Evolutionary conservation across 2,113 vertebrate species (phyloP).

Genomic region (Solenodon paradoxus): DNA sequence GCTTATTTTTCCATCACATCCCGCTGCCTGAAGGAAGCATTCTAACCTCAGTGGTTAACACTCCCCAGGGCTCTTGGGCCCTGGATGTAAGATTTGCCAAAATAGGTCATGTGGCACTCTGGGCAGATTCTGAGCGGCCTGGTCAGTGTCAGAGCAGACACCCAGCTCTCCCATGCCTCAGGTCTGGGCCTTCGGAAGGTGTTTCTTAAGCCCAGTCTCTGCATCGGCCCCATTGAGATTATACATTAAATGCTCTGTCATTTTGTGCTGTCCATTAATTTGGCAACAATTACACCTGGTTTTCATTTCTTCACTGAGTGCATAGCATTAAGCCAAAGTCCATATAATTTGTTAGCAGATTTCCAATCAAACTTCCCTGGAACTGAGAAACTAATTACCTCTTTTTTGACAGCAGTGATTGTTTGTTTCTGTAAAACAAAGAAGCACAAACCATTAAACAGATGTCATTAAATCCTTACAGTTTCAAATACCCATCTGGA

Average conservation of each 20-base stretch:
- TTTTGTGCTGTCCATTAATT: background rate
- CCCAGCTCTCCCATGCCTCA: background rate
- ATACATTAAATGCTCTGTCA: background rate
- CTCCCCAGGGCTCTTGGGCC: background rate
- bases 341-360: background rate
- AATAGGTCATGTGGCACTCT: background rate
- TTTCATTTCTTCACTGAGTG: background rate
- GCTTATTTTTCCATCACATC: background rate
- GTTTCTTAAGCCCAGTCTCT: background rate
- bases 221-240: background rate
- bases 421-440: constrained; percentile 89
- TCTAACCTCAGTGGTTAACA: background rate
- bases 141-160: background rate
- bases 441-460: constrained; percentile 54
- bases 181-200: background rate
- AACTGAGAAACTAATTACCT: constrained; percentile 84
- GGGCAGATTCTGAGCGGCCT: background rate
- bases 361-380: background rate
- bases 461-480: background rate
- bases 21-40: background rate
- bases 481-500: background rate
- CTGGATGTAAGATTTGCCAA: background rate
- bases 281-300: background rate
- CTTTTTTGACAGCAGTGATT: constrained; percentile 88
- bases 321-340: background rate